These are phyloP conservation scores for Pteria penguin DNA, from an alignment of 2,888 invertebrate species.

Conservation along the genomic window DNA sequence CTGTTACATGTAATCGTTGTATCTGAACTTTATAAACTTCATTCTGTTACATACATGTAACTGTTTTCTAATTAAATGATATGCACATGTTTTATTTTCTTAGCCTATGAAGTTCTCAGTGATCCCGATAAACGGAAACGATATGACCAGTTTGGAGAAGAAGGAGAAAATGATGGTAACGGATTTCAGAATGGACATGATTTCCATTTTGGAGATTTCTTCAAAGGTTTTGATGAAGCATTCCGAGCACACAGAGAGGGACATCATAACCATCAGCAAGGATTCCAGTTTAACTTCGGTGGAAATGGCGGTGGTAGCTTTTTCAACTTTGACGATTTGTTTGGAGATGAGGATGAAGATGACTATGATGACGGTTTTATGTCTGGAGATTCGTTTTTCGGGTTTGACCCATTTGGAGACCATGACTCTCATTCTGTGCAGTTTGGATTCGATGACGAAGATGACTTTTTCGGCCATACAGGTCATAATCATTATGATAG, in stretches of 20 bases:
- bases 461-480: slow-evolving; percentile 47
- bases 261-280: slow-evolving; percentile 53
- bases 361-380: slow-evolving; percentile 72
- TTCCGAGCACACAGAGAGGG: slow-evolving; percentile 61
- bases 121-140: slow-evolving; percentile 80
- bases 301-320: slow-evolving; percentile 59
- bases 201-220: slow-evolving; percentile 80
- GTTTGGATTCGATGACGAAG: slow-evolving; percentile 47
- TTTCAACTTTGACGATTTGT: slow-evolving; percentile 79
- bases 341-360: slow-evolving; percentile 72
- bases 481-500: slow-evolving; percentile 56
- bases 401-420: slow-evolving; percentile 48
- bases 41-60: no score
- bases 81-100: no score
- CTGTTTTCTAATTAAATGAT: no score
- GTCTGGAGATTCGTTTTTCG: slow-evolving; percentile 73
- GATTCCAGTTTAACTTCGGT: slow-evolving; percentile 54
- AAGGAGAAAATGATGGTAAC: slow-evolving; percentile 62
- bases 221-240: slow-evolving; percentile 75
- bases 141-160: slow-evolving; percentile 81
- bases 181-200: slow-evolving; percentile 62
- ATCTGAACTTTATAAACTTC: no score
- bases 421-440: slow-evolving; percentile 17
- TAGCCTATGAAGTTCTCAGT: slow-evolving; percentile 81
- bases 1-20: no score